Percentiles rank a stretch among this genome's conserved stretches.
phyloP scores from a whole-genome alignment of 1,140 invertebrate species.

The Platyscapa corneri region DNA sequence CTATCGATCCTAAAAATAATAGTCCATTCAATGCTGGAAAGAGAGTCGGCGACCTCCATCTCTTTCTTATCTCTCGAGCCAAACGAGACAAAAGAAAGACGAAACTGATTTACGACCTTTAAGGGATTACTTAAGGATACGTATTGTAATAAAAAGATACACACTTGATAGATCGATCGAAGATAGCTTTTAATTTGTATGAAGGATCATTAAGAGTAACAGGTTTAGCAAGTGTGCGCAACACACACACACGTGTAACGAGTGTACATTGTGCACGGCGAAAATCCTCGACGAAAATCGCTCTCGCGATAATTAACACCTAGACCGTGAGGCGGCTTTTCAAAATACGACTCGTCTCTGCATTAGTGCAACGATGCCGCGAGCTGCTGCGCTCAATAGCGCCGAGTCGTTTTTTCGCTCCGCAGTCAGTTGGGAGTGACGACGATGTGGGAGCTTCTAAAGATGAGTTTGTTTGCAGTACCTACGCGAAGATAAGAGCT shows the following conservation, averaged over 20 bases:
- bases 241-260: neutral
- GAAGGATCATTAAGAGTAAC: neutral
- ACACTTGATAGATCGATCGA: neutral
- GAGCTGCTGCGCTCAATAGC: too few species aligned
- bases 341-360: too few species aligned
- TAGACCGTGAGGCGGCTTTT: too few species aligned
- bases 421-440: neutral
- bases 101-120: neutral
- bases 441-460: neutral
- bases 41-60: too few species aligned
- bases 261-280: neutral
- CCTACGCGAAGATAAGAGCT: constrained; percentile 28
- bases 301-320: neutral
- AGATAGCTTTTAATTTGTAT: neutral
- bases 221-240: neutral
- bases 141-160: neutral
- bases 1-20: neutral
- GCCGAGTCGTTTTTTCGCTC: neutral
- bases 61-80: too few species aligned
- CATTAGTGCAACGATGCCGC: too few species aligned
- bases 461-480: constrained; percentile 34
- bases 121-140: neutral
- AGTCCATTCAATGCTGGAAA: neutral
- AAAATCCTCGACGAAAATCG: neutral
- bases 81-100: neutral